Evolutionary conservation across 64 coral and sea anemone genomes (phyloP).

Genomic region (Trachythela sp.): DNA sequence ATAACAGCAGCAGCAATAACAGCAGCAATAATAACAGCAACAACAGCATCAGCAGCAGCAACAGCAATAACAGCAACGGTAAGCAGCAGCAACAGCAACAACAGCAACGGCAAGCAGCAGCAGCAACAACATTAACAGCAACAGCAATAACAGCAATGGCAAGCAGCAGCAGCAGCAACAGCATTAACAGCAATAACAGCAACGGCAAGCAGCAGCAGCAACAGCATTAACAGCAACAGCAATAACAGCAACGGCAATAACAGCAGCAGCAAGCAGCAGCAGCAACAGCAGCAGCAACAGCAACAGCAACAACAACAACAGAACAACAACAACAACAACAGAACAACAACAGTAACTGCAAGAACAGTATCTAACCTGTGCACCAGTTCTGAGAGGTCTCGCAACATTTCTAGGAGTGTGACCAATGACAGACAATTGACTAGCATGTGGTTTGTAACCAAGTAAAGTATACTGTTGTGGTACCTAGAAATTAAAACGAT

Average conservation of each 20-base stretch:
- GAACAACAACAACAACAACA: not conserved
- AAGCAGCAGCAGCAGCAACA: no score
- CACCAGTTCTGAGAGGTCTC: slow-evolving; percentile 72
- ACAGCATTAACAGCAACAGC: no score
- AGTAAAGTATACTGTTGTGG: slow-evolving; percentile 74
- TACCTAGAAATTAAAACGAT: slow-evolving; percentile 49
- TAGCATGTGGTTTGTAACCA: slow-evolving; percentile 75
- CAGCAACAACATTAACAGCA: not conserved
- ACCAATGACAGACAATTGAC: slow-evolving; percentile 54
- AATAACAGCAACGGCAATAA: no score
- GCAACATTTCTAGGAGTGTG: slow-evolving; percentile 79
- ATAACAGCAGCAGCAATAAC: not conserved
- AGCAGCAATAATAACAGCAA: no score
- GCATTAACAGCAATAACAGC: no score
- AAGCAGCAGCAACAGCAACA: not conserved
- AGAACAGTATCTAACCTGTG: slow-evolving; percentile 54
- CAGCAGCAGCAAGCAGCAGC: not conserved
- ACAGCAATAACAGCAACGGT: not conserved
- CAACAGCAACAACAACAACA: not conserved
- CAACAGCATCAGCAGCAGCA: no score
- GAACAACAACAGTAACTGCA: not conserved
- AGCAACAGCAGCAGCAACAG: not conserved
- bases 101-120: not conserved
- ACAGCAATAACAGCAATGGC: not conserved
- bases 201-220: not conserved